Base-by-base conservation (phyloP, 2,888 invertebrate genomes). In the Hydriomena furcata region DNA sequence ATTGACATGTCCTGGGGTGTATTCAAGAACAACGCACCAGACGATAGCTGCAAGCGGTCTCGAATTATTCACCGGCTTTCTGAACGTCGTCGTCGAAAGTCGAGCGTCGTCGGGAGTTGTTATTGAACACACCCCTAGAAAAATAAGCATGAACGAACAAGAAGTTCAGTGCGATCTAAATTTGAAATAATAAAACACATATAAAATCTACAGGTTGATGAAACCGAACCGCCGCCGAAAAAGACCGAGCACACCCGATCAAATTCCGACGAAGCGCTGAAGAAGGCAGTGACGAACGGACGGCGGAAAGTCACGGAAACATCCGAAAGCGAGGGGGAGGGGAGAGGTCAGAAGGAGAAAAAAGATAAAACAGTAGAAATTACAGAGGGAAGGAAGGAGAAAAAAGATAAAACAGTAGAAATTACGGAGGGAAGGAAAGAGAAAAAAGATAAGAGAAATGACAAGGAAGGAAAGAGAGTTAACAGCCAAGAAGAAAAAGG, bases 221-320 rank as follows among this genome's bases (percentile, higher is more conserved):
- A 81, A 2, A 53, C 67, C 1, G 83, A 83, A 59, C 81, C 83
- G 7, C 71, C 74, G 11, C 57, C 74, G 48, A 85, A 86, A 58
- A 84, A 78, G 61, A 30, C 60, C 34, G 81, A 79, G 36, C 44
- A 62, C 35, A 40, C 53, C 24, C 66, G 61, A 55, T 49, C 69
- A 7, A 55, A 52, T 10, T 53, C 67, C 25, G 65, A 68, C 7
- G 59, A 44, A 5, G 49, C 58, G 27, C 49, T 42, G 11, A 68
- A 64, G 24, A n/a, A 65, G 52, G 23, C 44, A 7, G 37, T 58
- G 17, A 54, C 66, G 23, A 80, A 80, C 44, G 82, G 80, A 6
- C 61, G 67, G 13, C 67, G 70, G 63, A 61, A 55, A 65, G 38
- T 25, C 48, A 62, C 43, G 42, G 51, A 35, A 42, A 60, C 55